phyloP scores from a whole-genome alignment of 2,888 invertebrate species.

The Helleia helle region DNA sequence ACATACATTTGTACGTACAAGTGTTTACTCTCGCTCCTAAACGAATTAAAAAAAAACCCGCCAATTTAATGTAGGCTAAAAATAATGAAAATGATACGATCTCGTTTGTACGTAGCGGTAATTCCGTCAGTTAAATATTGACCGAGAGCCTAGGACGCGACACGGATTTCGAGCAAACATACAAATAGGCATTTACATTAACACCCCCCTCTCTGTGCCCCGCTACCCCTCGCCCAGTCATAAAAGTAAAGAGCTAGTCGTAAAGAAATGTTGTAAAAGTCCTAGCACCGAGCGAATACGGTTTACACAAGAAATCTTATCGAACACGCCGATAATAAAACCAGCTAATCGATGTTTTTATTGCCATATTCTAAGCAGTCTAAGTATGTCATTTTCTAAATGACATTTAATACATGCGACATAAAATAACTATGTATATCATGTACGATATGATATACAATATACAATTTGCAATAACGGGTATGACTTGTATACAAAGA shows the following conservation, averaged over 20 bases:
- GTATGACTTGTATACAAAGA: no score
- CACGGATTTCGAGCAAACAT: slow-evolving; percentile 68
- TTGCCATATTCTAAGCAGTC: not conserved
- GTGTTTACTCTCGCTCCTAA: not conserved
- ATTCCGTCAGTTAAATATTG: slow-evolving; percentile 65
- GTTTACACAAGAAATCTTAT: slow-evolving; percentile 19
- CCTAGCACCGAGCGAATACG: slow-evolving; percentile 21
- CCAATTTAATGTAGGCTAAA: not conserved
- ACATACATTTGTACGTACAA: not conserved
- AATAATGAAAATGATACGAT: slow-evolving; percentile 32
- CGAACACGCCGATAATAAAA: slow-evolving; percentile 15
- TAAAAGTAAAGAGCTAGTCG: slow-evolving; percentile 20
- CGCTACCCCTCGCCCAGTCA: slow-evolving; percentile 16
- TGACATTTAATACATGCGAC: not conserved
- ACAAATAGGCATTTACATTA: slow-evolving; percentile 67
- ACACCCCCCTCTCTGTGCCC: slow-evolving; percentile 36
- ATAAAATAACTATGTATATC: no score
- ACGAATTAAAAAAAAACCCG: not conserved
- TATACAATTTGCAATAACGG: no score
- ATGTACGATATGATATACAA: no score
- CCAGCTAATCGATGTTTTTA: slow-evolving; percentile 9
- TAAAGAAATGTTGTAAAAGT: slow-evolving; percentile 23
- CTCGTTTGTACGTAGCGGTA: slow-evolving; percentile 66
- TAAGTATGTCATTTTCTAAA: not conserved
- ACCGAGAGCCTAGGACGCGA: slow-evolving; percentile 56